phyloP scores from a whole-genome alignment of 64 coral and sea anemone genomes.

The Hydrozoanthus tunicans region DNA sequence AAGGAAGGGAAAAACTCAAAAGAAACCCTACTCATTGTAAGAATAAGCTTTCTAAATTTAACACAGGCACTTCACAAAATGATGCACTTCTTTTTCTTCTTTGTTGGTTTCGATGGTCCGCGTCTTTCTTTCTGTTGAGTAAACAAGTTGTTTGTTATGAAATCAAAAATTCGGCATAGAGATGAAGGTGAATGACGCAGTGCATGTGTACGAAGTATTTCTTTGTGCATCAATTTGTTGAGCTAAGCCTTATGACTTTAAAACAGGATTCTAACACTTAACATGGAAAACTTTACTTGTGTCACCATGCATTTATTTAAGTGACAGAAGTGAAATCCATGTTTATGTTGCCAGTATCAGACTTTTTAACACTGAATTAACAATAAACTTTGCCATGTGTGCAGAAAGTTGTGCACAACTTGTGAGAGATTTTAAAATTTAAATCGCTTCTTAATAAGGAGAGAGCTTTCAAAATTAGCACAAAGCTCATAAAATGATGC shows the following conservation, averaged over 20 bases:
- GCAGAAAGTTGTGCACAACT: neutral
- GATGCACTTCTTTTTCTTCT: constrained; percentile 71
- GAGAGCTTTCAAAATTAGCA: neutral
- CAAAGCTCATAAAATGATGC: constrained; percentile 70
- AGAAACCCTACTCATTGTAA: constrained; percentile 19
- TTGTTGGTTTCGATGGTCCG: constrained; percentile 63
- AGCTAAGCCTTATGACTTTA: neutral
- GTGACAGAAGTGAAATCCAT: constrained; percentile 9
- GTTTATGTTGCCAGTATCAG: neutral
- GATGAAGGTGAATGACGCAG: neutral
- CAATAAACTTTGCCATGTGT: constrained; percentile 4
- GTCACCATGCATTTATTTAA: constrained; percentile 30
- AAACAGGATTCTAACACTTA: neutral
- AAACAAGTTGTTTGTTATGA: constrained; percentile 53
- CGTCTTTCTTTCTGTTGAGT: constrained; percentile 77
- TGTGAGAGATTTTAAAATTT: too few relatives aligned
- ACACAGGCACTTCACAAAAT: constrained; percentile 58
- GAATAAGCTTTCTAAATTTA: constrained; percentile 33
- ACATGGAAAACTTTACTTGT: constrained; percentile 12
- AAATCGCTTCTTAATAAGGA: neutral
- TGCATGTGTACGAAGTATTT: neutral
- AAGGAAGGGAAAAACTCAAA: neutral
- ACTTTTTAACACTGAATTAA: neutral
- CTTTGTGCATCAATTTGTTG: constrained; percentile 14
- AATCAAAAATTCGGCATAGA: constrained; percentile 3